These are phyloP conservation scores for Cynopterus sphinx DNA, from an alignment of 2,797 vertebrate species.

Conservation along the genomic window DNA sequence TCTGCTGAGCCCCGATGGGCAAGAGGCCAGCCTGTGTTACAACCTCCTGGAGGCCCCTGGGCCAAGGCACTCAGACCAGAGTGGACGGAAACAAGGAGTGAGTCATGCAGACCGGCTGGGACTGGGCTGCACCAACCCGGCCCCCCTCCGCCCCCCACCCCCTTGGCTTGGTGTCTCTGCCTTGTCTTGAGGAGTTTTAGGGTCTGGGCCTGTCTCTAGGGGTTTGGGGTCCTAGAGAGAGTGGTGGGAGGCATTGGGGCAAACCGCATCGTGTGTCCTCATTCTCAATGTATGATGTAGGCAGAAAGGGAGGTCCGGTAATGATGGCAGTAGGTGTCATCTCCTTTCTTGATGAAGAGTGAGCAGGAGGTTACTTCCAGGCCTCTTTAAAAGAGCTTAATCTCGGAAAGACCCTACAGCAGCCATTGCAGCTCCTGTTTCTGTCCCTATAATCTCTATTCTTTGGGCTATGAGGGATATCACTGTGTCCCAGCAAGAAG, in stretches of 20 bases:
- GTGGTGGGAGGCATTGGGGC: no score
- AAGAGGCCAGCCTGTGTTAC: slow-evolving; percentile 64
- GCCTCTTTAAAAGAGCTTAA: neutral
- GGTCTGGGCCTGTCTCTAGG: neutral
- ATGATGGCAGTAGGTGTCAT: neutral
- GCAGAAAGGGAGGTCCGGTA: neutral
- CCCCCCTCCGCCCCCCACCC: neutral
- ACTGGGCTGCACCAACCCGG: neutral
- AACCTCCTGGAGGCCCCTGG: slow-evolving; percentile 34
- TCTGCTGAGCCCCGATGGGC: slow-evolving; percentile 76
- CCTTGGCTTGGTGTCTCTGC: neutral
- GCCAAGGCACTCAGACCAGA: slow-evolving; percentile 66
- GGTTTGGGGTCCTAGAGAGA: neutral
- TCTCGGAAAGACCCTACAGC: neutral
- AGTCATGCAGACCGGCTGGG: slow-evolving; percentile 28
- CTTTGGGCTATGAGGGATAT: neutral
- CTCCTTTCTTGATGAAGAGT: neutral
- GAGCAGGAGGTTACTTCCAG: neutral
- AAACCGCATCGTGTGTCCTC: neutral
- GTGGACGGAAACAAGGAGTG: slow-evolving; percentile 60
- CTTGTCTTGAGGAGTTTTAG: neutral
- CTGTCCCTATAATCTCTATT: neutral
- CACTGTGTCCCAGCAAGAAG: neutral
- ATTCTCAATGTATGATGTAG: neutral
- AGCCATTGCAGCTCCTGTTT: neutral